Conservation (phyloP, 2,113 vertebrate species). For the Callopanchax toddi region DNA sequence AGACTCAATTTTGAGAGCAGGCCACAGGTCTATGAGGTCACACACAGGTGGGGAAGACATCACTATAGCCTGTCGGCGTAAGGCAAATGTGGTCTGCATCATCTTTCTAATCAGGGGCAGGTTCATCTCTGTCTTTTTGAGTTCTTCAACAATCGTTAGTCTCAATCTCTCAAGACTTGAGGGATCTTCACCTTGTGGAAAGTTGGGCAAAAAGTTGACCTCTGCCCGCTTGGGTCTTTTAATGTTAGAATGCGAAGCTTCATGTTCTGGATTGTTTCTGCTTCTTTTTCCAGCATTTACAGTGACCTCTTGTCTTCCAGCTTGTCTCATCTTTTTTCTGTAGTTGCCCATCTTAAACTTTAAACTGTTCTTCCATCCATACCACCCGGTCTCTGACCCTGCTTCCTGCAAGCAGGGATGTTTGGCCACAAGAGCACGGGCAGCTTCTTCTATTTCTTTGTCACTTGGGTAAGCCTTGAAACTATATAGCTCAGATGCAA, state of each 20-base stretch:
- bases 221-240: slow-evolving; percentile 46
- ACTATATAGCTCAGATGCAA: slow-evolving; percentile 34
- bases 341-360: neutral
- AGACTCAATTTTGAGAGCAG: slow-evolving; percentile 5
- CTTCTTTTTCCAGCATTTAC: slow-evolving; percentile 48
- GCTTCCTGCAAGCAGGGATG: no score
- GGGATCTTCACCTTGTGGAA: slow-evolving; percentile 39
- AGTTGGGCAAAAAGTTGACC: slow-evolving; percentile 39
- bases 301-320: slow-evolving; percentile 41
- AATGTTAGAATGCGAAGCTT: slow-evolving; percentile 34
- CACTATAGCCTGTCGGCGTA: slow-evolving; percentile 28
- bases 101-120: slow-evolving; percentile 15
- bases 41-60: slow-evolving; percentile 25
- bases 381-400: no score
- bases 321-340: slow-evolving; percentile 19
- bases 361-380: no score
- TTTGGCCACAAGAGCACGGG: neutral
- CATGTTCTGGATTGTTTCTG: slow-evolving; percentile 20
- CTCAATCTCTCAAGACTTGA: slow-evolving; percentile 34
- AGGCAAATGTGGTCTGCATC: slow-evolving; percentile 37
- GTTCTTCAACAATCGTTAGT: slow-evolving; percentile 29
- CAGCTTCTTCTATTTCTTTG: neutral
- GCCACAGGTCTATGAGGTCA: slow-evolving; percentile 12
- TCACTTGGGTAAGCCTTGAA: slow-evolving; percentile 53
- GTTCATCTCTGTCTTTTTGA: slow-evolving; percentile 35